Percentiles rank a stretch among this genome's conserved stretches.
phyloP scores from a whole-genome alignment of 2,888 invertebrate species.

The Chymomyza fuscimana region DNA sequence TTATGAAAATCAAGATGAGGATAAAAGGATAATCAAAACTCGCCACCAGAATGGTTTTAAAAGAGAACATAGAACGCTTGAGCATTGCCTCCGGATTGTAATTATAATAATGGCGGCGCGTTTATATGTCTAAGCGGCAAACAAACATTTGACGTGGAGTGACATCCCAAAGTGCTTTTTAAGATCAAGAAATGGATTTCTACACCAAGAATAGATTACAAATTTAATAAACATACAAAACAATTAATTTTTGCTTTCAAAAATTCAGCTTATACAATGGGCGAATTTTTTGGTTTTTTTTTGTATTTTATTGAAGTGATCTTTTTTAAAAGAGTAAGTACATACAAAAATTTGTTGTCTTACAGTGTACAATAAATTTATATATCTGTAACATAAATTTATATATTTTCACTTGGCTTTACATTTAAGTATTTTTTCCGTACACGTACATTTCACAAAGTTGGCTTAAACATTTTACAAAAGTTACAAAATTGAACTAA shows the following conservation, averaged over 20 bases:
- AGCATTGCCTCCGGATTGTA: too few species aligned
- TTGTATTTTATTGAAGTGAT: constrained; percentile 21
- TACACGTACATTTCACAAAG: neutral
- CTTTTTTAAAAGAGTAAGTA: neutral
- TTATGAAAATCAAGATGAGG: too few species aligned
- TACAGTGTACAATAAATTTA: neutral
- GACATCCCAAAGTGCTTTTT: too few species aligned
- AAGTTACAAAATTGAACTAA: constrained; percentile 50
- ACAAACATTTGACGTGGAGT: too few species aligned
- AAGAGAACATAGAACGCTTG: too few species aligned
- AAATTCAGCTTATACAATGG: constrained; percentile 16
- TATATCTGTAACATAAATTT: constrained; percentile 1
- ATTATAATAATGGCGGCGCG: too few species aligned
- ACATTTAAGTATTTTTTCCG: neutral
- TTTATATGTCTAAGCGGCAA: too few species aligned
- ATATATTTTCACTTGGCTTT: constrained; percentile 1
- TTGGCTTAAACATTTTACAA: constrained; percentile 43
- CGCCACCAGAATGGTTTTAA: too few species aligned
- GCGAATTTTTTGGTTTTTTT: constrained; percentile 31
- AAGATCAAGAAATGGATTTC: too few species aligned
- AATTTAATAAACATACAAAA: neutral
- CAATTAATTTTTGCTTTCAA: neutral
- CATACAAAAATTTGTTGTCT: neutral
- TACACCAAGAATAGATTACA: too few species aligned
- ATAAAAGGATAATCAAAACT: too few species aligned